Evolutionary conservation across 2,888 invertebrate genomes (phyloP), one percentile per base, ranked within the genome.

Genomic region (Diarsia mendica): DNA sequence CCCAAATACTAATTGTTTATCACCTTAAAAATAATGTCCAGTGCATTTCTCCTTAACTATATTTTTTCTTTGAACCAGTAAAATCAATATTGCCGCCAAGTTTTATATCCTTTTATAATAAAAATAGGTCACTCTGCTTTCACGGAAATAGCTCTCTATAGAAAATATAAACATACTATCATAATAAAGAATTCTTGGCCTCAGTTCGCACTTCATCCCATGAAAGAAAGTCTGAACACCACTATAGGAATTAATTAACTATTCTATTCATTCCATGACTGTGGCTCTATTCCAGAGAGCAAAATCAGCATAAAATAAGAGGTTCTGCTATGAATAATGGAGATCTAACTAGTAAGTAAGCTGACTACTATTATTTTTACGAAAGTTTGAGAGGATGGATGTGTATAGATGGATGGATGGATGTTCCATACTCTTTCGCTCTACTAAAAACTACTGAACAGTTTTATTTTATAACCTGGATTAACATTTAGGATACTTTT

Each of bases 301-400:
- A 68, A 55, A 69, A 76, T 65, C 55, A 55, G n/a, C 67, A 65
- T 70, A 63, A 74, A 80, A 60, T 75, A 70, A 69, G 64, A 72
- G 51, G 64, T 60, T 58, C 49, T 48, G 67, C 4, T 72, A 70
- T 71, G 65, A 81, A 71, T 81, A 68, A 77, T 84, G 61, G 55
- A 81, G 67, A 60, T 71, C 20, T 28, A 18, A 58, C n/a, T 39
- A 39, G 39, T 39, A 8, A 39, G 39, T 8, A 39, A 39, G 39
- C 39, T 39, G 39, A 39, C 11, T 20, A 11, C 20, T 39, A 61
- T 61, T 61, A 61, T 39, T 39, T 11, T 5, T n/a, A 11, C 20
- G 6, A 61, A n/a, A 39, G 10, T 61, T 61, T 39, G 61, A 39
- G 39, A 6, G 39, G 39, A 61, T 20, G 60, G 10, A 39, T 6